Evolutionary conservation across 2,888 invertebrate species (phyloP), one percentile per base, ranked within the genome.

Genomic region (Dynastes hyllus): DNA sequence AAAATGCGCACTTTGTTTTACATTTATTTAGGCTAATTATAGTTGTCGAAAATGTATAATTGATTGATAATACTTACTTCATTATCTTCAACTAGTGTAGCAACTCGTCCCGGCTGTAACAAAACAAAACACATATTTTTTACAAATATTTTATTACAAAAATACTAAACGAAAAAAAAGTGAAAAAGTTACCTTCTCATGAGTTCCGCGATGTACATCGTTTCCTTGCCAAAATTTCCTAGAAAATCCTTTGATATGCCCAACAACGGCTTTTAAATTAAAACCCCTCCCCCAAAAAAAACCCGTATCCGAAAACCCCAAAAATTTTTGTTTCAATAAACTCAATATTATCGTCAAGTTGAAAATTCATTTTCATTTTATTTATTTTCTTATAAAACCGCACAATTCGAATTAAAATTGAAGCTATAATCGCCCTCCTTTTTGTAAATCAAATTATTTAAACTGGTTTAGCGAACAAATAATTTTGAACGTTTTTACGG

Each of bases 291-390:
- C n/a, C n/a, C n/a, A n/a, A n/a, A n/a, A n/a, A n/a, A n/a, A n/a
- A n/a, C 2, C 98, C 98, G 86, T 98, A 98, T 0, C 98, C 98
- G 87, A 98, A 98, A 37, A 98, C 93, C 97, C 97, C n/a, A n/a
- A n/a, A n/a, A n/a, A n/a, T n/a, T n/a, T n/a, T n/a, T n/a, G n/a
- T n/a, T n/a, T n/a, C n/a, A n/a, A n/a, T n/a, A n/a, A n/a, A n/a
- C n/a, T n/a, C n/a, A 70, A 88, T 88, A 70, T 85, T 85, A 75
- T 84, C 84, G 77, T 87, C 84, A 8, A 87, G 83, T 82, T 71
- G 53, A 55, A 71, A 32, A n/a, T 8, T 32, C 5, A 37, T 6
- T 6, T 13, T 71, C 71, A 71, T 71, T 71, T 55, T 55, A 5
- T 4, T 37, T 37, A 37, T 37, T 37, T 37, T 37, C 1, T 37